Evolutionary conservation across 37 sponge, comb jelly and placozoan species (phyloP).

Genomic region (Amphimedon queenslandica): DNA sequence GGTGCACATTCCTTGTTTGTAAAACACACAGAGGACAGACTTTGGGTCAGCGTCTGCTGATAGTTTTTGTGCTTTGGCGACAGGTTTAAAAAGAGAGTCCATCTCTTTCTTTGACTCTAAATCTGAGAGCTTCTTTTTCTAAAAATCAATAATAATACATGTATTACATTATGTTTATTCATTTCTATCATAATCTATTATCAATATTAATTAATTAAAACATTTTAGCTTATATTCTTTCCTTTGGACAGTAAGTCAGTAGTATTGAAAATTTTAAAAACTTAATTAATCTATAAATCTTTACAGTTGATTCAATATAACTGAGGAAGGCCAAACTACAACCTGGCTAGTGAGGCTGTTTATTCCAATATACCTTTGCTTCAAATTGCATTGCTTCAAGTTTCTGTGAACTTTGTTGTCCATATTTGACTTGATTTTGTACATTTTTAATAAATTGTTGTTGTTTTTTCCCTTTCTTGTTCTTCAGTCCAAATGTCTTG

Average conservation of each 20-base stretch:
- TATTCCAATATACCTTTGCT: constrained; percentile 21
- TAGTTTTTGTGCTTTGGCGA: constrained; percentile 50
- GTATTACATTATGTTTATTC: too few relatives aligned
- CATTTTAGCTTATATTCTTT: too few relatives aligned
- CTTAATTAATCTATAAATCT: too few relatives aligned
- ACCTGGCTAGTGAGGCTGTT: too few relatives aligned
- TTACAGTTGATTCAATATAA: too few relatives aligned
- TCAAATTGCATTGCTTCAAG: constrained; percentile 24
- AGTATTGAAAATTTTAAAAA: too few relatives aligned
- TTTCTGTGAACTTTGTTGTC: constrained; percentile 54
- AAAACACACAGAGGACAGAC: constrained; percentile 94
- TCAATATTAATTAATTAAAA: too few relatives aligned
- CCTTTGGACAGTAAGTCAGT: too few relatives aligned
- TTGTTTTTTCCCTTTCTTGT: constrained; percentile 98
- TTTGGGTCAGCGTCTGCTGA: constrained; percentile 95
- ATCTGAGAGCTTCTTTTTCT: constrained; percentile 66
- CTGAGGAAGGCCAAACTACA: too few relatives aligned
- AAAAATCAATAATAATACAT: not conserved
- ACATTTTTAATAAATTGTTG: constrained; percentile 90
- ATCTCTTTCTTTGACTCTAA: constrained; percentile 68
- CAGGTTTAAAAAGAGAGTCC: constrained; percentile 78
- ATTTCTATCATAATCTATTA: too few relatives aligned
- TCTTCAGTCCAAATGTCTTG: constrained; percentile 99
- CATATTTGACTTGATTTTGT: constrained; percentile 82
- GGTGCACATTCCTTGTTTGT: constrained; percentile 89